Conservation (phyloP, 2,888 invertebrate species). For the Lottia gigantea region DNA sequence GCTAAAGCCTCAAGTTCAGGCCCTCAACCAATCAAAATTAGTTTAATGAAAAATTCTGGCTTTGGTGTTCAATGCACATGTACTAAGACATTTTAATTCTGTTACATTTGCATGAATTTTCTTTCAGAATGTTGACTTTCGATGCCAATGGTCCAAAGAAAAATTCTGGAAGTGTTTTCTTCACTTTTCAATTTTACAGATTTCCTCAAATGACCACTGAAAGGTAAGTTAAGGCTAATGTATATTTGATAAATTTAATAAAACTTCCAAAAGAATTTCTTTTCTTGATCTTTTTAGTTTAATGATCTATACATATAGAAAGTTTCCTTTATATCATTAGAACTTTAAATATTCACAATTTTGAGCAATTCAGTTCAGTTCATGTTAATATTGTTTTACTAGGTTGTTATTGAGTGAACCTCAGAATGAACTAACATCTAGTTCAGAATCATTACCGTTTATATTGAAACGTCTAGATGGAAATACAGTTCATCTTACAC, state of each 20-base stretch:
- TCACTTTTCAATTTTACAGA: slow-evolving; percentile 71
- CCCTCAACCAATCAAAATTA: no score
- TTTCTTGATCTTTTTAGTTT: no score
- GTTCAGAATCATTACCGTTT: slow-evolving; percentile 57
- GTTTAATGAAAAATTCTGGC: no score
- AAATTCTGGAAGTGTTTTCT: slow-evolving; percentile 65
- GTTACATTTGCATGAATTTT: not conserved
- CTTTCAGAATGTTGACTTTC: slow-evolving; percentile 31
- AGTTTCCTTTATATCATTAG: no score
- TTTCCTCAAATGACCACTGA: slow-evolving; percentile 70
- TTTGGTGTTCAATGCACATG: no score
- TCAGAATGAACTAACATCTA: slow-evolving; percentile 57
- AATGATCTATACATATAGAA: no score
- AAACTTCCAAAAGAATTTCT: no score
- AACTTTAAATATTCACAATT: no score
- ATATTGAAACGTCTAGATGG: slow-evolving; percentile 66
- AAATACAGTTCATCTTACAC: slow-evolving; percentile 53
- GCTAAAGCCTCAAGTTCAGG: no score
- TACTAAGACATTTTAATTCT: no score
- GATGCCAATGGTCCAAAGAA: slow-evolving; percentile 34
- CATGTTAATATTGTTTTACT: slow-evolving; percentile 18
- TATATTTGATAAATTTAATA: no score
- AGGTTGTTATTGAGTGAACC: slow-evolving; percentile 61
- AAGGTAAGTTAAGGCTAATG: slow-evolving; percentile 52
- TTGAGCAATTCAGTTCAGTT: no score